Evolutionary conservation across 2,888 invertebrate species (phyloP).

Genomic region (Leptogaster cylindrica): DNA sequence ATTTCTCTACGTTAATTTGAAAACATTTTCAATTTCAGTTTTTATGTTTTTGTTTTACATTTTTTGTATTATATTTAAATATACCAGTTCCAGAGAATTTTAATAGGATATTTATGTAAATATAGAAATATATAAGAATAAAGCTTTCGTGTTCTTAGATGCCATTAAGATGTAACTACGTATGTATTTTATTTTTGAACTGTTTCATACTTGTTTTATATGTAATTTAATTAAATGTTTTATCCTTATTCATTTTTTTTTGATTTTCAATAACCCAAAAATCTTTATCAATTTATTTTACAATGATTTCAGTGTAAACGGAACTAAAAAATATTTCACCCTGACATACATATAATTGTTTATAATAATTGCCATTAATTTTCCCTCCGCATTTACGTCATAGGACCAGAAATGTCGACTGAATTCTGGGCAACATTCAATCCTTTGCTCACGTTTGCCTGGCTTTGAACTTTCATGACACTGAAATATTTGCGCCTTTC

Average conservation of each 20-base stretch:
- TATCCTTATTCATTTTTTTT: not conserved
- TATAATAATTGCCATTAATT: no score
- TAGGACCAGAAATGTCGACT: no score
- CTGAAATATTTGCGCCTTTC: constrained; percentile 33
- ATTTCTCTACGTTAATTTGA: not conserved
- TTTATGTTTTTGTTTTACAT: no score
- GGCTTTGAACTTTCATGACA: constrained; percentile 35
- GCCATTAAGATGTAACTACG: constrained; percentile 9
- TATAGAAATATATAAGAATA: not conserved
- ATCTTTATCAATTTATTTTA: no score
- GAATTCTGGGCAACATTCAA: no score
- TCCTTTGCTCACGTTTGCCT: constrained; percentile 2
- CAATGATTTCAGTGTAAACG: no score
- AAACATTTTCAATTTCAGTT: not conserved
- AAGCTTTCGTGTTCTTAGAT: constrained; percentile 14
- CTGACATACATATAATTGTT: no score
- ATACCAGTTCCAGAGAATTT: no score
- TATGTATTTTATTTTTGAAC: not conserved
- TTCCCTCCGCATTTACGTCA: no score
- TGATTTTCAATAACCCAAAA: no score
- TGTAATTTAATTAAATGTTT: constrained; percentile 12
- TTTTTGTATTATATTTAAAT: no score
- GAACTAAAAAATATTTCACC: no score
- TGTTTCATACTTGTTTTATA: constrained; percentile 14
- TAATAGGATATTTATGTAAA: not conserved